Conservation (phyloP, 2,888 invertebrate genomes). For the Meiosimyza decipiens region DNA sequence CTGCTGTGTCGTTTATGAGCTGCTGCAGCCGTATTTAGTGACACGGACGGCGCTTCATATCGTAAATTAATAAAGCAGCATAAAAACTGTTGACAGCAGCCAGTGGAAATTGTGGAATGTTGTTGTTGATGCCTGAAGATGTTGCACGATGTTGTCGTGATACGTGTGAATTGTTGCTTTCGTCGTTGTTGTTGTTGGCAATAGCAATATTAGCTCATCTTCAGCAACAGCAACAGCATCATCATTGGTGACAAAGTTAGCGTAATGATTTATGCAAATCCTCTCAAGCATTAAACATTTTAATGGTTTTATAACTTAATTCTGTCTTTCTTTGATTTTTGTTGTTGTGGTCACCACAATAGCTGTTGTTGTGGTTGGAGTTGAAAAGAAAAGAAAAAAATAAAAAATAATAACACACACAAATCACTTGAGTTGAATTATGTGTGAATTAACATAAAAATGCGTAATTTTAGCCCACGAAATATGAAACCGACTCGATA, state of each 20-base stretch:
- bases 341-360: conserved; percentile 1
- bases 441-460: conserved; percentile 34
- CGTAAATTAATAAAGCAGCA: conserved; percentile 20
- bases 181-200: not conserved
- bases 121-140: not conserved
- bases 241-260: not conserved
- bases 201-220: conserved; percentile 1
- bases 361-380: conserved; percentile 2
- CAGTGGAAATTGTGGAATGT: not conserved
- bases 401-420: too few relatives aligned
- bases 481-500: conserved; percentile 18
- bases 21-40: conserved; percentile 24
- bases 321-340: conserved; percentile 8
- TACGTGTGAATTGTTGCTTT: not conserved
- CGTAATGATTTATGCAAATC: conserved; percentile 34
- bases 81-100: not conserved
- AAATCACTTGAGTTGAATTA: conserved; percentile 10
- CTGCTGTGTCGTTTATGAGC: conserved; percentile 42
- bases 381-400: not conserved
- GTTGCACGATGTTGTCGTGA: not conserved
- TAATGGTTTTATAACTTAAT: conserved; percentile 30
- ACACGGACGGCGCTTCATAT: conserved; percentile 21
- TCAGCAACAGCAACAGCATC: conserved; percentile 1
- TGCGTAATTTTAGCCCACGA: conserved; percentile 27
- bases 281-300: conserved; percentile 10